These are phyloP conservation scores for Palythoa heliodiscus DNA, from an alignment of 92 coral and sea anemone genomes.

Conservation along the genomic window DNA sequence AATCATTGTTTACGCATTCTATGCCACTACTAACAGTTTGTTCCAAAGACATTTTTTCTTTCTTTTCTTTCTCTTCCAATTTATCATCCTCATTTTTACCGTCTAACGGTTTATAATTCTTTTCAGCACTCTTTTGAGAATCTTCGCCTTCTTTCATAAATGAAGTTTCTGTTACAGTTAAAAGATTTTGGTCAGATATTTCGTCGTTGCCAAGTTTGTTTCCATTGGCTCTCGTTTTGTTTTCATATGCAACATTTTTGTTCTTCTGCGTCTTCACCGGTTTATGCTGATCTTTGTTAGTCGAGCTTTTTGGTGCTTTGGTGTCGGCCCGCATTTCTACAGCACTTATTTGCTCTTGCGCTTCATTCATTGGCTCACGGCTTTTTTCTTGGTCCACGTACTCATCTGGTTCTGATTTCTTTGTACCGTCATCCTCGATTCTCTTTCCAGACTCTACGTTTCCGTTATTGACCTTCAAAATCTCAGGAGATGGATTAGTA, in stretches of 20 bases:
- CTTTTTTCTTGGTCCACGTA: not conserved
- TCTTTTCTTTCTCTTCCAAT: not conserved
- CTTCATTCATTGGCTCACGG: not conserved
- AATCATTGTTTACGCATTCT: not conserved
- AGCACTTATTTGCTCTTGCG: not conserved
- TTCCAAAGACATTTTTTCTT: not conserved
- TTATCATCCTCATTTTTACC: not conserved
- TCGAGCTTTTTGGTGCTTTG: not conserved
- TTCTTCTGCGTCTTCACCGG: constrained; percentile 1
- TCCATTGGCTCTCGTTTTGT: not conserved
- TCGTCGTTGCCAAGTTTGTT: not conserved
- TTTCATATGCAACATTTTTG: not conserved
- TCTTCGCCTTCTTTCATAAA: not conserved
- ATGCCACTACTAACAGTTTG: not conserved
- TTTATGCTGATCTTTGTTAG: not conserved
- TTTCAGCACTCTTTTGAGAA: not conserved
- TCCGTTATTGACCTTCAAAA: not conserved
- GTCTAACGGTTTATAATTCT: not conserved
- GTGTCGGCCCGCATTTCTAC: not conserved
- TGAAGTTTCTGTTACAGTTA: not conserved
- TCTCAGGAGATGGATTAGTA: not conserved
- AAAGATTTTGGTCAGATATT: not conserved
- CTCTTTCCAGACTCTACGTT: not conserved
- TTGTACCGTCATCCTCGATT: not conserved
- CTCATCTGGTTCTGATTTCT: not conserved